phyloP scores from a whole-genome alignment of 35 echinoderm and acorn worm genomes.

The Holothuria glaberrima region DNA sequence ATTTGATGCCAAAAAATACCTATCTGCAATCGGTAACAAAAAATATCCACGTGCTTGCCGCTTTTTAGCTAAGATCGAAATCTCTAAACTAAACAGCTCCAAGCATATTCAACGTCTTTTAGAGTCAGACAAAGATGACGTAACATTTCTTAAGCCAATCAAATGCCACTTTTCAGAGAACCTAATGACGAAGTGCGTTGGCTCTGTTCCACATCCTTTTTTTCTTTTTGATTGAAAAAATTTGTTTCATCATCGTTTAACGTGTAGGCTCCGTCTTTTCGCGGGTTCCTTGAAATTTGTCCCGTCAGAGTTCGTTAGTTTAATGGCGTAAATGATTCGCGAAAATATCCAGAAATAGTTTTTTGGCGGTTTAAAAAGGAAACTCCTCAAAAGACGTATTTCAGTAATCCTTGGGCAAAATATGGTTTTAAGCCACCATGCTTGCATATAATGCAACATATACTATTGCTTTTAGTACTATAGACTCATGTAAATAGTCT shows the following conservation, averaged over 20 bases:
- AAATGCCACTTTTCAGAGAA: neutral
- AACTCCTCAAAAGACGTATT: too few relatives aligned
- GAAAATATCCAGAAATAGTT: too few relatives aligned
- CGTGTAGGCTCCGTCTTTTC: neutral
- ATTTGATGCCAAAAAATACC: neutral
- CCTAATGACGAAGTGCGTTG: slow-evolving; percentile 38
- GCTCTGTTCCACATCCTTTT: slow-evolving; percentile 39
- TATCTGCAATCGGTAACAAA: neutral
- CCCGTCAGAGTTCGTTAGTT: neutral
- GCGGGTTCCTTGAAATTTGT: neutral
- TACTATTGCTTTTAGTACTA: too few relatives aligned
- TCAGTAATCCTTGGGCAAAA: too few relatives aligned
- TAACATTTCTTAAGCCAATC: slow-evolving; percentile 3
- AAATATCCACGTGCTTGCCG: neutral
- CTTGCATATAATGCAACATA: too few relatives aligned
- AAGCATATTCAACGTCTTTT: slow-evolving; percentile 17
- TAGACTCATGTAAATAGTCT: too few relatives aligned
- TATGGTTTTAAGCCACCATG: too few relatives aligned
- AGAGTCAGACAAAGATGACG: slow-evolving; percentile 28
- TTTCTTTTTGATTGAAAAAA: slow-evolving; percentile 10
- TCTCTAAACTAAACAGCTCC: slow-evolving; percentile 47
- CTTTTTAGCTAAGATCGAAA: slow-evolving; percentile 12
- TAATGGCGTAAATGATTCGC: neutral
- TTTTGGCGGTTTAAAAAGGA: too few relatives aligned
- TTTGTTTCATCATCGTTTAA: neutral